Percentiles rank a stretch among this genome's conserved stretches.
Conservation (phyloP, 2,113 vertebrate species). For the Formicarius rufipectus region DNA sequence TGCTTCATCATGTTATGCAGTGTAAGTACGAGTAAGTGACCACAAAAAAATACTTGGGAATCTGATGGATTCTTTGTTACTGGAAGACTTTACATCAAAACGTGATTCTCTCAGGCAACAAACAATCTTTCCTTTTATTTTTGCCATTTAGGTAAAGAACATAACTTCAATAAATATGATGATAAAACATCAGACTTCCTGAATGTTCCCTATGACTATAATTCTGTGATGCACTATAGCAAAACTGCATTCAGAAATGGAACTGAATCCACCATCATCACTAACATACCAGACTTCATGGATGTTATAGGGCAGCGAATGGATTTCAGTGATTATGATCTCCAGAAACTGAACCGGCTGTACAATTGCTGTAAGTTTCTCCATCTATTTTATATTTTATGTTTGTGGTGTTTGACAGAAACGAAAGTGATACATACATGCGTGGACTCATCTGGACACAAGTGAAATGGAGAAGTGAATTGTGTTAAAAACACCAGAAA, state of each 20-base stretch:
- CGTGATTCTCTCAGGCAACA: background rate
- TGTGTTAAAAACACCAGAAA: background rate
- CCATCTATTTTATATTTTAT: background rate
- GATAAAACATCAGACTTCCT: constrained; percentile 76
- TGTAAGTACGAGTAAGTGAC: background rate
- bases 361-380: constrained; percentile 89
- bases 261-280: constrained; percentile 85
- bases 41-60: background rate
- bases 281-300: constrained; percentile 84
- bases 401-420: background rate
- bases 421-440: background rate
- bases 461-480: background rate
- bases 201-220: constrained; percentile 89
- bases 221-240: constrained; percentile 91
- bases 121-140: background rate
- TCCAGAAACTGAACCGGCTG: constrained; percentile 84
- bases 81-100: background rate
- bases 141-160: constrained; percentile 75
- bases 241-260: constrained; percentile 84
- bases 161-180: constrained; percentile 81
- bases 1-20: background rate
- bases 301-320: constrained; percentile 91
- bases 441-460: background rate
- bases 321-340: constrained; percentile 91
- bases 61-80: background rate